Evolutionary conservation across 2,797 vertebrate genomes (phyloP).

Genomic region (Phoxinus dragarum): DNA sequence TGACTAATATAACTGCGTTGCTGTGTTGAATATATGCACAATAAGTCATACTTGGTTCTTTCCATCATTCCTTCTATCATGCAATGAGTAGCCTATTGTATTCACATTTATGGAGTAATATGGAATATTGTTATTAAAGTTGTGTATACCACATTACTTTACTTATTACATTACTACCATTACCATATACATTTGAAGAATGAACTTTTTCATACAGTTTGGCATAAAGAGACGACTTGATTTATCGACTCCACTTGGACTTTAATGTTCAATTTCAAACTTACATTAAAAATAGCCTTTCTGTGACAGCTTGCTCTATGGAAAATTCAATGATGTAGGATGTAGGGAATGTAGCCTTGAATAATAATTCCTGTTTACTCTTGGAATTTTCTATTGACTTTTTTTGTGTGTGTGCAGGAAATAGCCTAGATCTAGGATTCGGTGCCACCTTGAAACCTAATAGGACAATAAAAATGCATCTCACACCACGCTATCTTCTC

Average conservation of each 20-base stretch:
- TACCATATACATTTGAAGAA: neutral
- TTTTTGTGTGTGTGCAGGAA: slow-evolving; percentile 10
- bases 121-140: neutral
- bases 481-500: neutral
- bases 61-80: neutral
- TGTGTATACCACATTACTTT: neutral
- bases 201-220: neutral
- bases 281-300: neutral
- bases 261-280: neutral
- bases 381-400: slow-evolving; percentile 32
- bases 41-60: neutral
- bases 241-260: neutral
- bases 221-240: neutral
- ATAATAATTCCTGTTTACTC: slow-evolving; percentile 27
- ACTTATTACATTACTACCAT: neutral
- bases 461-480: slow-evolving; percentile 34
- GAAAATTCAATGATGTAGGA: neutral
- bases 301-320: neutral
- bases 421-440: neutral
- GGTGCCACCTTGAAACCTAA: slow-evolving; percentile 6
- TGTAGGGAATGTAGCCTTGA: slow-evolving; percentile 5
- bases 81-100: neutral
- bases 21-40: neutral
- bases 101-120: neutral
- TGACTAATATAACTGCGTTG: neutral